Base-by-base conservation (phyloP, 1,140 invertebrate genomes). In the Drosophila kepulauana region DNA sequence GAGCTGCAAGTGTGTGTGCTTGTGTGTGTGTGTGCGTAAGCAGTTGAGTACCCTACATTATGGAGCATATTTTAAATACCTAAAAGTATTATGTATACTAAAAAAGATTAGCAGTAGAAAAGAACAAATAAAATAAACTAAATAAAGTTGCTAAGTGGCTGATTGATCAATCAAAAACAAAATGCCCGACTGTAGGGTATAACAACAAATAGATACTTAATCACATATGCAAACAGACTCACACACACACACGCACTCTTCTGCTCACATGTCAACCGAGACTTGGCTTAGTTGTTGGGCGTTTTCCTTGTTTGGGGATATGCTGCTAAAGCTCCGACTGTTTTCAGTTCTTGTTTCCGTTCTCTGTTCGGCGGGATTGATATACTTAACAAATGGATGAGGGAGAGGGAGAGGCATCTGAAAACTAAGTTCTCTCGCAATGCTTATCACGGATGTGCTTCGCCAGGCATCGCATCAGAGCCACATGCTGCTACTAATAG, bases 151-250 rank as follows among this genome's bases (percentile, higher is more conserved):
- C 20, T 0, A 48, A 20, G 41, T 13, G 5, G n/a, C 16, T 30
- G 28, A 1, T 5, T n/a, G 13, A 49, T 49, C 13, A 1, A 25
- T 8, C 15, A 20, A 10, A 25, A 8, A n/a, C 6, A 1, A 54
- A 16, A 54, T 64, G 43, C 30, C 38, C 51, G 2, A 48, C 3
- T 48, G 41, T 56, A 74, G 65, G 28, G 71, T 28, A 61, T 13
- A 13, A 11, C 65, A 52, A 45, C 57, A 74, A 74, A 74, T 48
- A 74, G 64, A 74, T 68, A 68, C 71, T 54, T 74, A 74, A 74
- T 74, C 56, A 74, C 65, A 74, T 68, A 61, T 30, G 25, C 49
- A 68, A 52, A 54, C 56, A 73, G 48, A 45, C 54, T 35, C 54
- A 25, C 57, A 59, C 56, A 43, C 30, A 38, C 38, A 54, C 10